Evolutionary conservation across 2,797 vertebrate genomes (phyloP), one percentile per base, ranked within the genome.

Genomic region (Microhierax caerulescens): DNA sequence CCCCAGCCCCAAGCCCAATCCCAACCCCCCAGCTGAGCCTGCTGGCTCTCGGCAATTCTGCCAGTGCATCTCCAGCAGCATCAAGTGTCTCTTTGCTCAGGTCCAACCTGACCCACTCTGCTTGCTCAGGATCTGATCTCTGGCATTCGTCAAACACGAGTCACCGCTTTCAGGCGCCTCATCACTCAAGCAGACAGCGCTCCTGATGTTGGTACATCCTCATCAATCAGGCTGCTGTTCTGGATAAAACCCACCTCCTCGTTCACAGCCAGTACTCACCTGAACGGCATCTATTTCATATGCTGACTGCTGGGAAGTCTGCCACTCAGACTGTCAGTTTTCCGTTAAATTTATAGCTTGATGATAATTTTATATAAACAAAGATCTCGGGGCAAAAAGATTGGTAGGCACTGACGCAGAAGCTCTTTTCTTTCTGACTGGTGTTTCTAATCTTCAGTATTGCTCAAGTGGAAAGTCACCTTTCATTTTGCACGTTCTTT

Each of bases 331-430:
- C n/a, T 83, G 82, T 24, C 90, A 88, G 79, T 11, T 84, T 85
- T 45, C 1, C 0, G 16, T 51, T 84, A 76, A 81, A 93, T 88
- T 78, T 92, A 85, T 57, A 72, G 27, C 37, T 91, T 89, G 79
- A 73, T 75, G 87, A 65, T 47, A 68, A 72, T 85, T 95, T 85
- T 53, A 59, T 51, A 54, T 63, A 85, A 94, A 76, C 74, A 84
- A 14, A 0, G 8, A 93, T 18, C 50, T 69, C 41, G 20, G 56
- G 41, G 87, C 45, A 69, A 32, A 95, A 94, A 86, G 53, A 85
- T 95, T 88, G 81, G 12, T 69, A 84, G 70, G 28, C 51, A 34
- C 23, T 30, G 74, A 84, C 69, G 80, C 53, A 41, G 88, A 87
- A 85, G 61, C 36, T 69, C 45, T 78, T 41, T 34, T 74, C 34